Conservation (phyloP, 2,113 vertebrate species). For the Hemiprocne comata region DNA sequence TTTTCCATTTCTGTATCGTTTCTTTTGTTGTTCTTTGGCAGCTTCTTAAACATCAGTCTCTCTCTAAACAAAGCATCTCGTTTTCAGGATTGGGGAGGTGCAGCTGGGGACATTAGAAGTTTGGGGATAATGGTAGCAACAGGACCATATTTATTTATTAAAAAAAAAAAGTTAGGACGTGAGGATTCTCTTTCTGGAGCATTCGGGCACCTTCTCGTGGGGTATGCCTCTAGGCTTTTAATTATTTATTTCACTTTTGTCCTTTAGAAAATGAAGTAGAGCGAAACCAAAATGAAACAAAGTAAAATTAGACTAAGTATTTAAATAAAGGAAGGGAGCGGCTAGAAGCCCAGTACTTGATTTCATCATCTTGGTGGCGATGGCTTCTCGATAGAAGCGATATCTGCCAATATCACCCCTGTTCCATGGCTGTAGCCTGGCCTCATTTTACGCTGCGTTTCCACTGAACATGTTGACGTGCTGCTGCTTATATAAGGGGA, state of each 20-base stretch:
- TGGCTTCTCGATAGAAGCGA: conserved; percentile 59
- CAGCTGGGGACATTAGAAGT: conserved; percentile 1
- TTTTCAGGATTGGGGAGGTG: conserved; percentile 6
- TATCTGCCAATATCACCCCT: conserved; percentile 63
- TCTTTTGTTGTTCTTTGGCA: neutral
- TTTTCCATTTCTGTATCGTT: conserved; percentile 11
- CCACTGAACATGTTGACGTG: conserved; percentile 79
- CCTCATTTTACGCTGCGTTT: conserved; percentile 78
- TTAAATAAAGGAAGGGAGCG: neutral
- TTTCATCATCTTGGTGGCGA: conserved; percentile 52
- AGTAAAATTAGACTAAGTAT: neutral
- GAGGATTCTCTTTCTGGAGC: conserved; percentile 74
- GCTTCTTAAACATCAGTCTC: neutral
- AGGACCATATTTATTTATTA: conserved; percentile 50
- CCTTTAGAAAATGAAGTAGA: conserved; percentile 46
- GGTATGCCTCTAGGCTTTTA: conserved; percentile 47
- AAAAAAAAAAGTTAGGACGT: conserved; percentile 4
- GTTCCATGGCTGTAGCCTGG: conserved; percentile 69
- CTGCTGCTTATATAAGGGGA: conserved; percentile 84
- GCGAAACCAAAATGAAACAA: conserved; percentile 8
- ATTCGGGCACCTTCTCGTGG: conserved; percentile 68
- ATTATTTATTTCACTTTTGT: conserved; percentile 65
- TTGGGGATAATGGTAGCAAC: conserved; percentile 46
- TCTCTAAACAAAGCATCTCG: neutral
- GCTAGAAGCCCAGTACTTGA: conserved; percentile 4